Evolutionary conservation across 2,888 invertebrate genomes (phyloP), one percentile per base, ranked within the genome.

Genomic region (Suillia variegata): DNA sequence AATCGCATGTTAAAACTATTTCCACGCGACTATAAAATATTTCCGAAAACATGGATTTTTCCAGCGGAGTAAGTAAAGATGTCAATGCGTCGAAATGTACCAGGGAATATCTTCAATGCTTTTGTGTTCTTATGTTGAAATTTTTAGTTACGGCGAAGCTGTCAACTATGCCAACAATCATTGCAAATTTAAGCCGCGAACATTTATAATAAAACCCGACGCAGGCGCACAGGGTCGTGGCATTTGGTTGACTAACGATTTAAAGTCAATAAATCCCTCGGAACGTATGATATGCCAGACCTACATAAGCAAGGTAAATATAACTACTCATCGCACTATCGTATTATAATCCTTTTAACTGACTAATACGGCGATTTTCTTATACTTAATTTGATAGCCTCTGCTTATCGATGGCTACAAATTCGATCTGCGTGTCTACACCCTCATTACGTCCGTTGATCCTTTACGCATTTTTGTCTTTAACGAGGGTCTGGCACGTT

Each of bases 41-140:
- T 94, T 79, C 96, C 96, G 1, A 93, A 92, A 83, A 94, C 95
- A 8, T 96, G 96, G 95, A 93, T 94, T 80, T 86, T 96, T 67
- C 96, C 96, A 22, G 91, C 94, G 18, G 94, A 95, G 92, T 92
- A 84, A 87, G 88, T 84, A 17, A 26, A 26, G 26, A n/a, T n/a
- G n/a, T n/a, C n/a, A n/a, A n/a, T n/a, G n/a, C 38, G 38, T 31
- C 31, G 12, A 12, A 12, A 31, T 8, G 31, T 31, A 31, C 12
- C 6, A 31, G 12, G 12, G 31, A 8, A n/a, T 38, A 13, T 10
- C 6, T 38, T n/a, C 10, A 38, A 38, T 53, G 8, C 22, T 38
- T 38, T 15, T 34, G n/a, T n/a, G n/a, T n/a, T n/a, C n/a, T n/a
- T n/a, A n/a, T n/a, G n/a, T n/a, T n/a, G n/a, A n/a, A n/a, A 5